Conservation (phyloP, 2,797 vertebrate genomes). For the Chaetophractus vellerosus region DNA sequence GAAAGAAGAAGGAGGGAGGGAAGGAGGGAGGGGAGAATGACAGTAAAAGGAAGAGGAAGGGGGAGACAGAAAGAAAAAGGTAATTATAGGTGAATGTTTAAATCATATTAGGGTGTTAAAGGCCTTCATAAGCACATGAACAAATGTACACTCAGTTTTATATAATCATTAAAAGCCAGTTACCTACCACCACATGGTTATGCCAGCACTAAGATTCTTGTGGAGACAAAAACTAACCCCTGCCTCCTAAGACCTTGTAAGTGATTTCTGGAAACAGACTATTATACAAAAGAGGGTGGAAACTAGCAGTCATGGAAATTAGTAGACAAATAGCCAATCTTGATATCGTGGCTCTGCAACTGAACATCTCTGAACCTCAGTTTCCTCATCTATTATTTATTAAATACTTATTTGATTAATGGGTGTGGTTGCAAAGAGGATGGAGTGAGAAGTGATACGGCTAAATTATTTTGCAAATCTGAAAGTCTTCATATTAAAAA, state of each 20-base stretch:
- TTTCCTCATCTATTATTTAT: not conserved
- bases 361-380: not conserved
- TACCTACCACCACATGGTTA: not conserved
- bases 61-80: not conserved
- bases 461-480: not conserved
- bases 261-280: not conserved
- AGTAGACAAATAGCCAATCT: not conserved
- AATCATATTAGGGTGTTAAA: not conserved
- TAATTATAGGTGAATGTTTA: not conserved
- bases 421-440: not conserved
- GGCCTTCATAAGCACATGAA: not conserved
- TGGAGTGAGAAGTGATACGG: not conserved
- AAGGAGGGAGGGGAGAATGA: too few species aligned
- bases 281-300: not conserved
- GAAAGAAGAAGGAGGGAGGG: too few species aligned
- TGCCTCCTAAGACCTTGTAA: not conserved
- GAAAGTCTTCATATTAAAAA: not conserved
- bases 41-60: not conserved
- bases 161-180: not conserved
- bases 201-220: not conserved
- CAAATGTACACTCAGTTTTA: slow-evolving; percentile 4
- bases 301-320: not conserved
- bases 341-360: not conserved
- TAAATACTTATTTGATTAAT: not conserved
- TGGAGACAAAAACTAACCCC: not conserved